Conservation (phyloP, 2,888 invertebrate genomes). For the Heteromyza rotundicornis region DNA sequence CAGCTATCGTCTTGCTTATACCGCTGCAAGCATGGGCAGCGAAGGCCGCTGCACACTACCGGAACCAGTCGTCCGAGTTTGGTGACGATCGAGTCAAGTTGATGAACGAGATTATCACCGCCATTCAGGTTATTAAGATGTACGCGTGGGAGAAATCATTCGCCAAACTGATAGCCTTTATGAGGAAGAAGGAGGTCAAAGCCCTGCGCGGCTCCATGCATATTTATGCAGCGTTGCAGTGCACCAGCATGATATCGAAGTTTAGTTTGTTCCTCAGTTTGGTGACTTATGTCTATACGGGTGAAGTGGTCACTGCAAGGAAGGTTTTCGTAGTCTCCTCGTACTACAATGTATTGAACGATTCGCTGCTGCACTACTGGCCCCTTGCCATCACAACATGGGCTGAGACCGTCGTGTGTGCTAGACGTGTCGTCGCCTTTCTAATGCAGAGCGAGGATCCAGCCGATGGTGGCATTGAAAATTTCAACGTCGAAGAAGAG, state of each 20-base stretch:
- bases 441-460: constrained; percentile 61
- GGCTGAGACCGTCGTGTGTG: constrained; percentile 77
- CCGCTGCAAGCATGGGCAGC: constrained; percentile 78
- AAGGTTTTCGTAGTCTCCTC: constrained; percentile 81
- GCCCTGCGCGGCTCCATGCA: constrained; percentile 72
- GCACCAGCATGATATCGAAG: constrained; percentile 79
- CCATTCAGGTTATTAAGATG: constrained; percentile 87
- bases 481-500: constrained; percentile 40
- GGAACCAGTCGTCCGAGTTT: constrained; percentile 73
- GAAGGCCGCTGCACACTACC: constrained; percentile 70
- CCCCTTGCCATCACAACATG: constrained; percentile 79
- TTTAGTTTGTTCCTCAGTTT: constrained; percentile 79
- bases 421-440: constrained; percentile 73
- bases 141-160: constrained; percentile 88
- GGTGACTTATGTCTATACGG: constrained; percentile 70
- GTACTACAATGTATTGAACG: constrained; percentile 79
- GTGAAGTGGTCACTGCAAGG: constrained; percentile 73
- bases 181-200: constrained; percentile 75
- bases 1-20: constrained; percentile 72
- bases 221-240: constrained; percentile 72
- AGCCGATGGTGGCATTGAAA: constrained; percentile 45
- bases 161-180: constrained; percentile 72
- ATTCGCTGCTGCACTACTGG: constrained; percentile 78
- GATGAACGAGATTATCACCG: constrained; percentile 89
- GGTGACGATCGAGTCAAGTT: constrained; percentile 86